Base-by-base conservation (phyloP, 2,888 invertebrate genomes). In the Lycophotia porphyrea region DNA sequence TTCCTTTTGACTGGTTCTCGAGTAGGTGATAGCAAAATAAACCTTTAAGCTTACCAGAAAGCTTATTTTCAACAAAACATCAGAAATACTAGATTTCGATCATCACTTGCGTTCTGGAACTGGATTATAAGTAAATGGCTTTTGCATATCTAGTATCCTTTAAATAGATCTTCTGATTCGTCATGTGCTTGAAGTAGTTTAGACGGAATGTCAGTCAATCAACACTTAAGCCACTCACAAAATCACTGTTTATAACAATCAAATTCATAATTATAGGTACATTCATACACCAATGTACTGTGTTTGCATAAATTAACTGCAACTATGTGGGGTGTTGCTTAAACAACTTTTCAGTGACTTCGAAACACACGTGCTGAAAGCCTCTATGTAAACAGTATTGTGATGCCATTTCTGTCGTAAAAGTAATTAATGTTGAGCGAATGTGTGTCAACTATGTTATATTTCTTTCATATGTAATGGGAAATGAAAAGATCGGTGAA, bases 361-460 rank as follows among this genome's bases (percentile, higher is more conserved):
- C 15, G 2, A 11, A 60, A n/a, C 66, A 71, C 83, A 65, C 71
- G 69, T 64, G 79, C 39, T 55, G 49, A 64, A 71, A 68, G 71
- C 9, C 9, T 47, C n/a, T 44, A 49, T 39, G 66, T 61, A 63
- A 42, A 68, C 49, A 72, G 70, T 66, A 9, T 52, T 78, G 74
- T 85, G 75, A 69, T 34, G n/a, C 15, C n/a, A 55, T 63, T 58
- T 36, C 67, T 61, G 58, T 69, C 42, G 71, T 78, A 77, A 68
- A 52, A 44, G 68, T 82, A 47, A 86, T 82, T 76, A 84, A 77
- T 66, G 52, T 69, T 18, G 47, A 68, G 61, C 66, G 27, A 27
- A 39, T 60, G 61, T 70, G 61, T 61, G 47, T 31, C 47, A 55
- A 52, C 66, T 66, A 80, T 42, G 55, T 49, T n/a, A 49, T 73